phyloP scores from a whole-genome alignment of 1,140 invertebrate genomes.

The silkworm (Bombyx mori) region DNA sequence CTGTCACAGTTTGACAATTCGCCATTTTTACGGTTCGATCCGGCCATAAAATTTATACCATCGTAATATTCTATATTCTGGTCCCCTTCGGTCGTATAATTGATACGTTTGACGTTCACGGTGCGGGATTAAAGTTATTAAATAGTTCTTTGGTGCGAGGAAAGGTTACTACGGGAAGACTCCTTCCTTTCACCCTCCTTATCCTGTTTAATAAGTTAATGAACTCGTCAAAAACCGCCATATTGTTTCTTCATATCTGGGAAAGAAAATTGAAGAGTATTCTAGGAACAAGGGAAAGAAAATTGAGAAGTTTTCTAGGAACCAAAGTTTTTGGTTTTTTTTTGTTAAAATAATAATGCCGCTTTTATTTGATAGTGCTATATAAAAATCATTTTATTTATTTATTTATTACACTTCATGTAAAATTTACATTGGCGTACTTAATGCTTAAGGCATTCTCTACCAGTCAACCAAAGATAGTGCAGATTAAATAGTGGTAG shows the following conservation, averaged over 20 bases:
- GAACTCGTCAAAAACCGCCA: too few species aligned
- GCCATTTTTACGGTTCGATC: conserved; percentile 23
- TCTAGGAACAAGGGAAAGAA: background rate
- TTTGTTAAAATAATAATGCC: background rate
- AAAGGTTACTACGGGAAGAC: too few species aligned
- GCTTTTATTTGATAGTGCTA: background rate
- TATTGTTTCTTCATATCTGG: background rate
- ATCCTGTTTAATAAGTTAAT: too few species aligned
- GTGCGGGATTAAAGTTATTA: too few species aligned
- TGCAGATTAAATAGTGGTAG: too few species aligned
- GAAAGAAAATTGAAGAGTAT: background rate
- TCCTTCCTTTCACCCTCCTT: too few species aligned
- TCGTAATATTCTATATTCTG: conserved; percentile 22
- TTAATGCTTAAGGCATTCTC: too few species aligned
- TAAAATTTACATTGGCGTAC: too few species aligned
- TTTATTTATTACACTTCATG: too few species aligned
- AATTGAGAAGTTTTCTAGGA: background rate
- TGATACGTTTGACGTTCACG: conserved; percentile 15
- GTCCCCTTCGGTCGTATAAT: conserved; percentile 23
- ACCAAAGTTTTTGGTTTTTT: background rate
- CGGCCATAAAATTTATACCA: conserved; percentile 29
- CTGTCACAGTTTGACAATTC: conserved; percentile 28
- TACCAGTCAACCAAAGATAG: too few species aligned
- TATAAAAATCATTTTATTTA: too few species aligned
- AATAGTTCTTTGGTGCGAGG: too few species aligned